Evolutionary conservation across 2,113 vertebrate species (phyloP).

Genomic region (Pipa parva): DNA sequence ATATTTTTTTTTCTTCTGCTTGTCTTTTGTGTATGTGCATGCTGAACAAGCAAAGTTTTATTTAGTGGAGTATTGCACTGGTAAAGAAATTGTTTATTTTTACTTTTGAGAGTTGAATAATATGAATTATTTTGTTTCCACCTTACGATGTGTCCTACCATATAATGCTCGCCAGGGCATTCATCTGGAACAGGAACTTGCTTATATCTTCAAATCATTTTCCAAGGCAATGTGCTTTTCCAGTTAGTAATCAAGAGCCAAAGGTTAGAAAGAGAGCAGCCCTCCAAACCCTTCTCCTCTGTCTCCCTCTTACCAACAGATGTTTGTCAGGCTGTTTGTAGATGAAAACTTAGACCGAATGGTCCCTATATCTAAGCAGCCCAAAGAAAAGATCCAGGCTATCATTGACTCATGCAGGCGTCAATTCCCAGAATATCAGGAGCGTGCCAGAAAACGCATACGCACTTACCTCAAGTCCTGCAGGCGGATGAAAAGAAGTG

Average conservation of each 20-base stretch:
- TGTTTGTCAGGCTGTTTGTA: slow-evolving; percentile 90
- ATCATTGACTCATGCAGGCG: slow-evolving; percentile 87
- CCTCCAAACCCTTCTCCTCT: slow-evolving; percentile 84
- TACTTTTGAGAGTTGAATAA: background rate
- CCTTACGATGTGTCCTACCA: background rate
- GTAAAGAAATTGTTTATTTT: background rate
- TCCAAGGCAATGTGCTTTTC: slow-evolving; percentile 63
- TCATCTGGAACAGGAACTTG: background rate
- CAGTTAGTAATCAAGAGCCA: slow-evolving; percentile 66
- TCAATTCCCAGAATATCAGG: slow-evolving; percentile 86
- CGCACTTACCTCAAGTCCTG: slow-evolving; percentile 89
- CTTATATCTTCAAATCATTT: slow-evolving; percentile 54
- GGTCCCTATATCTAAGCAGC: slow-evolving; percentile 88
- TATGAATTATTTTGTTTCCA: background rate
- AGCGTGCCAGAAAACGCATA: slow-evolving; percentile 82
- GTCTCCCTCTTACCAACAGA: slow-evolving; percentile 87
- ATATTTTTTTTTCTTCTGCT: too few species aligned
- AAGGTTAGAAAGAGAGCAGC: slow-evolving; percentile 69
- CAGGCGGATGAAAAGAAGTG: slow-evolving; percentile 86
- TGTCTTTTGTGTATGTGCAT: background rate
- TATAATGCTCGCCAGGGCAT: slow-evolving; percentile 3
- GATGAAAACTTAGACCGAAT: slow-evolving; percentile 89
- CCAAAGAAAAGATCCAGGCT: slow-evolving; percentile 88
- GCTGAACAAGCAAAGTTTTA: background rate
- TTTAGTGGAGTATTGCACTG: background rate